Evolutionary conservation across 2,797 vertebrate species (phyloP).

Genomic region (Macropus fuliginosus): DNA sequence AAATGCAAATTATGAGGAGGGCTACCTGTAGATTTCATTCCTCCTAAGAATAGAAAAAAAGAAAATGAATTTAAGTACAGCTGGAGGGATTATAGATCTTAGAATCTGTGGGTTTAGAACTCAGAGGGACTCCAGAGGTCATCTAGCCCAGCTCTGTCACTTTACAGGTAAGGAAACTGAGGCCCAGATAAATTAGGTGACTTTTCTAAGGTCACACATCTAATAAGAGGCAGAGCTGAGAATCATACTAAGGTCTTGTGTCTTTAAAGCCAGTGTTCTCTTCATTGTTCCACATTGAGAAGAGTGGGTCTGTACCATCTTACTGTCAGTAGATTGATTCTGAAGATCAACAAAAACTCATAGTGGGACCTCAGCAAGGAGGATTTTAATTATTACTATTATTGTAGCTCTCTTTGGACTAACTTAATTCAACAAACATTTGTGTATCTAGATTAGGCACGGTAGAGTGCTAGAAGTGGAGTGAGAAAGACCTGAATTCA

Average conservation of each 20-base stretch:
- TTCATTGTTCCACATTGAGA: neutral
- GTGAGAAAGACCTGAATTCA: neutral
- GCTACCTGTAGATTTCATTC: neutral
- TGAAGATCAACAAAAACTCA: neutral
- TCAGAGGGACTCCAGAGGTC: neutral
- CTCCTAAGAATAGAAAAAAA: neutral
- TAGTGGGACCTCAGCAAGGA: neutral
- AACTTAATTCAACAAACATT: neutral
- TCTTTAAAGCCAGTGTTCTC: neutral
- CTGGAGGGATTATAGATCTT: neutral
- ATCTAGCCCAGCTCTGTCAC: neutral
- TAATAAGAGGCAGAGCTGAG: neutral
- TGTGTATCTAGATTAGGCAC: neutral
- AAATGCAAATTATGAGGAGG: neutral
- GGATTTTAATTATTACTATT: neutral
- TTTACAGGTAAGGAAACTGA: neutral
- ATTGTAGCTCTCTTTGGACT: neutral
- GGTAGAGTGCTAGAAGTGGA: neutral
- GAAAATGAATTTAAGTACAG: neutral
- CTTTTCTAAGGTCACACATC: neutral
- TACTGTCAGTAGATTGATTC: neutral
- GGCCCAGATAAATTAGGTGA: neutral
- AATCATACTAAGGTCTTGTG: neutral
- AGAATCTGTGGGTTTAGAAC: neutral
- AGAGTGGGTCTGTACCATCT: neutral